Evolutionary conservation across 2,113 vertebrate species (phyloP).

Genomic region (Tragelaphus buxtoni): DNA sequence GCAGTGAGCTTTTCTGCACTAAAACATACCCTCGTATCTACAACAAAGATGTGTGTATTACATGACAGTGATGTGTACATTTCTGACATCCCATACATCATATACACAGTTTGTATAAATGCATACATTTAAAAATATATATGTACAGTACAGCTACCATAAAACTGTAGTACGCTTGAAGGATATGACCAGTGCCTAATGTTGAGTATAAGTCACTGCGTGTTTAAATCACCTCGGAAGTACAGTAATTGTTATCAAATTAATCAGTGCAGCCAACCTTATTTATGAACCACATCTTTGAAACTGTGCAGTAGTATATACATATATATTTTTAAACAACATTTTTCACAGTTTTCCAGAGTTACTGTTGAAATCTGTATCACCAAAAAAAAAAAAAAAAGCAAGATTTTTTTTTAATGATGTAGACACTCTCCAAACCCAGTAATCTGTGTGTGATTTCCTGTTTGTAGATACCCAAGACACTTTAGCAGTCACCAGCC

Average conservation of each 20-base stretch:
- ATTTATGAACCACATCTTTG: constrained; percentile 79
- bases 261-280: constrained; percentile 77
- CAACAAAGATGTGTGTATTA: constrained; percentile 45
- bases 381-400: constrained; percentile 77
- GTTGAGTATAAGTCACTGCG: constrained; percentile 67
- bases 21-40: constrained; percentile 18
- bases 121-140: constrained; percentile 76
- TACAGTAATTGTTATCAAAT: constrained; percentile 77
- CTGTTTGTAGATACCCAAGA: constrained; percentile 76
- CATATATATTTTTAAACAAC: constrained; percentile 80
- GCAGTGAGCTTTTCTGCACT: constrained; percentile 54
- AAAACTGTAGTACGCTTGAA: constrained; percentile 76
- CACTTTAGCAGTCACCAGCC: constrained; percentile 78
- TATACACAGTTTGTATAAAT: constrained; percentile 72
- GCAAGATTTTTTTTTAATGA: constrained; percentile 73
- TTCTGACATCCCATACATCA: constrained; percentile 45
- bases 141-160: constrained; percentile 79
- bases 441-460: constrained; percentile 74
- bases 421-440: constrained; percentile 71
- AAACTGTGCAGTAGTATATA: constrained; percentile 78
- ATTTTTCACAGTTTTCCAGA: constrained; percentile 76
- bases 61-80: constrained; percentile 56
- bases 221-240: constrained; percentile 72
- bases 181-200: constrained; percentile 79
- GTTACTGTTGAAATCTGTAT: constrained; percentile 76